Base-by-base conservation (phyloP, 23 tunicate species). In the Phallusia fumigata region DNA sequence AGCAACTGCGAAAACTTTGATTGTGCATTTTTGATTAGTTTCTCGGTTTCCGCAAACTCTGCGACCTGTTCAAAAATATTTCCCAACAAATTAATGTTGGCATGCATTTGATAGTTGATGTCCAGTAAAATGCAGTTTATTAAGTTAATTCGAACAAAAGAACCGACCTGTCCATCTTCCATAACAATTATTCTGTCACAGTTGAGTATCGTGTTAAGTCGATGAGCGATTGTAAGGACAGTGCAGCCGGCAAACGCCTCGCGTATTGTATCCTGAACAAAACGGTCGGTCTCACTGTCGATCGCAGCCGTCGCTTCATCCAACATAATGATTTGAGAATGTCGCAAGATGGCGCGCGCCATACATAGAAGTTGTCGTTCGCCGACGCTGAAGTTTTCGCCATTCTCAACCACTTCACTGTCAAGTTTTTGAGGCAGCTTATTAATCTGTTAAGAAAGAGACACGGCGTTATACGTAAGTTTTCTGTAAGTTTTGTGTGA, bases 1-100 rank as follows among this genome's bases (percentile, higher is more conserved):
- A 92, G 51, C 92, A 92, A 83, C 50, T 87, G 85, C 18, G 97
- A 87, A 69, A 92, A 92, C 28, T 80, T 82, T 13, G 97, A 92
- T 32, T 84, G 73, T 19, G 92, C 83, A 44, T 92, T 76, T 76
- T 31, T 64, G 6, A 92, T 76, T 10, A 92, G 86, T 31, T 12
- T 78, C 15, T 76, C 64, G 0, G 97, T 91, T 19, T 88, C 80
- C 49, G 76, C 97, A 74, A 92, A 92, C 53, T 92, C 97, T 3
- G 86, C 97, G 75, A 88, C 89, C 97, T 92, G 47, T 40, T 40
- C 10, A 3, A 79, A 87, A 30, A 32, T 53, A 24, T 18, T n/a
- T n/a, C n/a, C n/a, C n/a, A n/a, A n/a, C n/a, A n/a, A n/a, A n/a
- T n/a, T n/a, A n/a, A n/a, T n/a, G n/a, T n/a, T n/a, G n/a, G n/a